phyloP scores from a whole-genome alignment of 2,888 invertebrate genomes.

The Campoplex capitator region DNA sequence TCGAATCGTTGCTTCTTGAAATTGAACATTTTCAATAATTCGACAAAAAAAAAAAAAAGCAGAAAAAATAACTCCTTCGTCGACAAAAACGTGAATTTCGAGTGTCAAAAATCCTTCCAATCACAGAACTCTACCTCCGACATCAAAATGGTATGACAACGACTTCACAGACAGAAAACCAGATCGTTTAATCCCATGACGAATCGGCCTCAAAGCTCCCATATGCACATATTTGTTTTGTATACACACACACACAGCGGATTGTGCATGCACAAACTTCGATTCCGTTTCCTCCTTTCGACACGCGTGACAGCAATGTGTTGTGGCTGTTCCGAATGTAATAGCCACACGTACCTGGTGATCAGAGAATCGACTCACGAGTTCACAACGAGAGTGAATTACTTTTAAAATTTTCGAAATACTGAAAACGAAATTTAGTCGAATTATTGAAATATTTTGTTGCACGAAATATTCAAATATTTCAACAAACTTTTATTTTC shows the following conservation, averaged over 20 bases:
- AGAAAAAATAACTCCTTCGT: too few species aligned
- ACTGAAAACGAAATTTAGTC: not conserved
- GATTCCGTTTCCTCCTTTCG: constrained; percentile 59
- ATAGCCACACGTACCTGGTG: constrained; percentile 20
- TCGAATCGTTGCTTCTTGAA: too few species aligned
- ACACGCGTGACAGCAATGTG: constrained; percentile 57
- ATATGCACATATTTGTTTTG: not conserved
- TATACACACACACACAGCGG: not conserved
- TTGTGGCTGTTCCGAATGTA: constrained; percentile 29
- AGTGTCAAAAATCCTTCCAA: not conserved
- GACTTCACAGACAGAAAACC: not conserved
- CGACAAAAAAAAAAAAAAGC: too few species aligned
- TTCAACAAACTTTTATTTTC: too few species aligned
- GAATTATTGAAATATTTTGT: too few species aligned
- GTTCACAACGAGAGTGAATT: not conserved
- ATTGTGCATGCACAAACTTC: constrained; percentile 26
- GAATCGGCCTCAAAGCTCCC: not conserved
- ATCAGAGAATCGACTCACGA: not conserved
- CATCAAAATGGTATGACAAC: not conserved
- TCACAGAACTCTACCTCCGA: not conserved
- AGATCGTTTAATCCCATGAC: not conserved
- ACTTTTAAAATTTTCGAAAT: not conserved
- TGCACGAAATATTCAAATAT: too few species aligned
- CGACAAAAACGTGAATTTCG: not conserved
- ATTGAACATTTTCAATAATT: too few species aligned